Conservation (phyloP, 2,888 invertebrate genomes). For the Acleris literana region DNA sequence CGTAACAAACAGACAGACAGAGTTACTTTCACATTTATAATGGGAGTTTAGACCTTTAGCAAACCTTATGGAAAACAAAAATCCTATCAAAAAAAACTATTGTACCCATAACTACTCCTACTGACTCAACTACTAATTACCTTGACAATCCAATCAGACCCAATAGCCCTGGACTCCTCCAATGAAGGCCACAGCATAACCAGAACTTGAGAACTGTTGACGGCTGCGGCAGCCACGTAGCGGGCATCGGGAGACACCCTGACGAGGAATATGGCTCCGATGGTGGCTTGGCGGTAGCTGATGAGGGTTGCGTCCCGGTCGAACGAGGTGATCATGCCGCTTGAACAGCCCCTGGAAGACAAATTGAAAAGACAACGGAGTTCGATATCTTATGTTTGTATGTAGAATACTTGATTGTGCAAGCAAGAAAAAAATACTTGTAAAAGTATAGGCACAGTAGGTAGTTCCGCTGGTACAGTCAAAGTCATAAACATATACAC, state of each 20-base stretch:
- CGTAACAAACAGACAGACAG: too few relatives aligned
- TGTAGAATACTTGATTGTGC: too few relatives aligned
- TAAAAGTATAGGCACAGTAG: too few relatives aligned
- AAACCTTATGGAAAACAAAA: neutral
- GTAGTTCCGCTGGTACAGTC: too few relatives aligned
- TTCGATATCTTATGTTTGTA: too few relatives aligned
- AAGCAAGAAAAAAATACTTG: too few relatives aligned
- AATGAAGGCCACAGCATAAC: conserved; percentile 65
- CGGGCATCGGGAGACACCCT: conserved; percentile 71
- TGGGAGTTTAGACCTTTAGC: too few relatives aligned
- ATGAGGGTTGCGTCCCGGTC: conserved; percentile 46
- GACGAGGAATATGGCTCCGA: conserved; percentile 49
- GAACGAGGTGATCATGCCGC: conserved; percentile 54
- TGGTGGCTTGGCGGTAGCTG: conserved; percentile 40
- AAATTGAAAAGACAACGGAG: neutral
- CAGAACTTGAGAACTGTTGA: conserved; percentile 51
- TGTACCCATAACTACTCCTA: neutral
- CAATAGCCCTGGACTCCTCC: conserved; percentile 47
- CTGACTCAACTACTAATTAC: conserved; percentile 42
- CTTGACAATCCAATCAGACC: conserved; percentile 58
- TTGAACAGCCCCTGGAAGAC: conserved; percentile 64
- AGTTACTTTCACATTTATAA: too few relatives aligned
- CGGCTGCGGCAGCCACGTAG: conserved; percentile 55
- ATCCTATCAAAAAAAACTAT: neutral
- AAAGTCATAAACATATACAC: too few relatives aligned